Conservation (phyloP, 2,797 vertebrate genomes). For the Sebastes hubbsi region DNA sequence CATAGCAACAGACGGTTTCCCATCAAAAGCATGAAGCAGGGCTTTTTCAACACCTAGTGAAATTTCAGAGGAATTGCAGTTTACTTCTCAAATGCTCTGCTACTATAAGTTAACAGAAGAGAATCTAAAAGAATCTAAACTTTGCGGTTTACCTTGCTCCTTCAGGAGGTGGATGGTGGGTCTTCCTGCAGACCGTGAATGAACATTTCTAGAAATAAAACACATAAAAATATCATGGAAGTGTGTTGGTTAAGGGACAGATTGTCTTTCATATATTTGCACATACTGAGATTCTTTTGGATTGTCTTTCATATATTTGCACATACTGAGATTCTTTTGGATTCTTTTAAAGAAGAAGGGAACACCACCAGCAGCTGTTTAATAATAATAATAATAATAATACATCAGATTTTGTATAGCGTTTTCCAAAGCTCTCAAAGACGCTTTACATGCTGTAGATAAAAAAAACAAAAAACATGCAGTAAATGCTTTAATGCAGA, state of each 20-base stretch:
- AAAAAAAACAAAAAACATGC: too few species aligned
- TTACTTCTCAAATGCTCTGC: background rate
- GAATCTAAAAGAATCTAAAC: background rate
- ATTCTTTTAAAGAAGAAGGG: background rate
- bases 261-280: background rate
- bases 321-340: background rate
- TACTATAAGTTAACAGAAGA: background rate
- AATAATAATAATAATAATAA: too few species aligned
- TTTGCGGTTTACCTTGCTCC: slow-evolving; percentile 86
- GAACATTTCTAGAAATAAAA: slow-evolving; percentile 89
- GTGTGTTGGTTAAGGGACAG: background rate
- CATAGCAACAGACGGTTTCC: slow-evolving; percentile 93
- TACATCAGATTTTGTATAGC: too few species aligned
- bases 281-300: background rate
- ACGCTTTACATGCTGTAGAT: too few species aligned
- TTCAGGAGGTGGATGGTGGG: slow-evolving; percentile 93
- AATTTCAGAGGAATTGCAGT: slow-evolving; percentile 12
- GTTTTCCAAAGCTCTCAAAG: too few species aligned
- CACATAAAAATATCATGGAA: background rate
- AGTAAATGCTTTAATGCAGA: too few species aligned
- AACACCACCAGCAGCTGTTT: background rate
- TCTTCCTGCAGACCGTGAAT: slow-evolving; percentile 96
- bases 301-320: background rate
- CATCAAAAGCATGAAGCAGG: slow-evolving; percentile 96
- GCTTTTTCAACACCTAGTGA: slow-evolving; percentile 88